Evolutionary conservation across 2,888 invertebrate genomes (phyloP), one percentile per base, ranked within the genome.

Genomic region (Limnephilus rhombicus): DNA sequence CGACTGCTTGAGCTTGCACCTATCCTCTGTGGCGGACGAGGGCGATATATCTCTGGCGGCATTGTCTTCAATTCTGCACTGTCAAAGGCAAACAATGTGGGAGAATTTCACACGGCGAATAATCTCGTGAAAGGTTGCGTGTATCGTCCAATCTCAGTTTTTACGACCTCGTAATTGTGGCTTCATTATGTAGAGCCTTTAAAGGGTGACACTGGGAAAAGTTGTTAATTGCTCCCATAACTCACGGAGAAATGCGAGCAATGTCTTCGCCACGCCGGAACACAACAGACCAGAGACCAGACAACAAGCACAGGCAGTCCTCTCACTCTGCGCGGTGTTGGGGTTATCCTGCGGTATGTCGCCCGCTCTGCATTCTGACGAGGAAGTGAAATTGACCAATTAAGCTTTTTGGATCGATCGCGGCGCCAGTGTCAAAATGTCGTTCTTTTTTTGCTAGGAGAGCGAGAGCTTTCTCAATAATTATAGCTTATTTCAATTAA

Each of bases 61-160:
- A 53, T 90, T 90, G 85, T 90, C 82, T 82, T 45, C 29, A 80
- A 81, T 82, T 89, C 82, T 31, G 82, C 90, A 90, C 90, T 90
- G 90, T 83, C 90, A 85, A 90, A 53, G 49, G 90, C 85, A 53
- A 82, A 91, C 91, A 91, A 91, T 89, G 91, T 31, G 11, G 45
- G 29, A 68, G 91, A 86, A 68, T 91, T 90, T 92, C 92, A 88
- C 92, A 90, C 91, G 90, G 81, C 31, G 68, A 89, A 91, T 91
- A 83, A 89, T 87, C 90, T 88, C 88, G 82, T 53, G 87, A 90
- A 82, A 90, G 86, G 80, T 90, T 92, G 89, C 89, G 85, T 90
- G 92, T 92, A 90, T 92, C 90, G 85, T 41, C 82, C 82, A 49
- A 92, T 92, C 88, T 92, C 82, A 31, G 29, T 90, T 92, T 81